Evolutionary conservation across 2,888 invertebrate species (phyloP).

Genomic region (Meiosimyza platycephala): DNA sequence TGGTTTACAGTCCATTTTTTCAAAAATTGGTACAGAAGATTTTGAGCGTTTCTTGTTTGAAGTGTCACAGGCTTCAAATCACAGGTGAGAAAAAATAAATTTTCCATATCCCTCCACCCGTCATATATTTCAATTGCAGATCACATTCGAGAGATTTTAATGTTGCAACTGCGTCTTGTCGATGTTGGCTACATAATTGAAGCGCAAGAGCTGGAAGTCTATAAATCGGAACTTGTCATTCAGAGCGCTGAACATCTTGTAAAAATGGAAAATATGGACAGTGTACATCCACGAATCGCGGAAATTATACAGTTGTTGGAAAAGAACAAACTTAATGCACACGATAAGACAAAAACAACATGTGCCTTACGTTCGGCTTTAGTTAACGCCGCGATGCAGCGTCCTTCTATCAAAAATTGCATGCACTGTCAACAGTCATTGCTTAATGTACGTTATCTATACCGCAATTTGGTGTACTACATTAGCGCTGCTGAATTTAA

Average conservation of each 20-base stretch:
- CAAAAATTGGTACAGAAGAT: constrained; percentile 78
- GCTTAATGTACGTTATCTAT: constrained; percentile 57
- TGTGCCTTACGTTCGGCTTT: constrained; percentile 60
- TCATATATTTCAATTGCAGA: constrained; percentile 54
- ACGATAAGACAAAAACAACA: constrained; percentile 59
- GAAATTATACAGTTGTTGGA: constrained; percentile 67
- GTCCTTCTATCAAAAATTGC: constrained; percentile 55
- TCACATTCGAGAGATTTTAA: constrained; percentile 61
- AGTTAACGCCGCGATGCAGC: constrained; percentile 58
- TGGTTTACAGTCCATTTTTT: constrained; percentile 92
- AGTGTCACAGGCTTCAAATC: constrained; percentile 78
- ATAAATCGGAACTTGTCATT: constrained; percentile 61
- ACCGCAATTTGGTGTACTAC: constrained; percentile 60
- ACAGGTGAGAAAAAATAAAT: constrained; percentile 66
- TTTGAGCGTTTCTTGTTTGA: constrained; percentile 77
- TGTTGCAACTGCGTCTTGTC: constrained; percentile 78
- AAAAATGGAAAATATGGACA: constrained; percentile 59
- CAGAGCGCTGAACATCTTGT: constrained; percentile 54
- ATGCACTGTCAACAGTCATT: constrained; percentile 58
- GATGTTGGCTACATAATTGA: constrained; percentile 80
- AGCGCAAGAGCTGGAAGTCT: constrained; percentile 75
- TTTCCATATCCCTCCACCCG: neutral
- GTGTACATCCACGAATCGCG: constrained; percentile 67
- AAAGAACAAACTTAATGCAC: constrained; percentile 37
- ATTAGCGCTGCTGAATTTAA: constrained; percentile 59